Evolutionary conservation across 2,888 invertebrate species (phyloP).

Genomic region (Sinodicranocentrus sp.): DNA sequence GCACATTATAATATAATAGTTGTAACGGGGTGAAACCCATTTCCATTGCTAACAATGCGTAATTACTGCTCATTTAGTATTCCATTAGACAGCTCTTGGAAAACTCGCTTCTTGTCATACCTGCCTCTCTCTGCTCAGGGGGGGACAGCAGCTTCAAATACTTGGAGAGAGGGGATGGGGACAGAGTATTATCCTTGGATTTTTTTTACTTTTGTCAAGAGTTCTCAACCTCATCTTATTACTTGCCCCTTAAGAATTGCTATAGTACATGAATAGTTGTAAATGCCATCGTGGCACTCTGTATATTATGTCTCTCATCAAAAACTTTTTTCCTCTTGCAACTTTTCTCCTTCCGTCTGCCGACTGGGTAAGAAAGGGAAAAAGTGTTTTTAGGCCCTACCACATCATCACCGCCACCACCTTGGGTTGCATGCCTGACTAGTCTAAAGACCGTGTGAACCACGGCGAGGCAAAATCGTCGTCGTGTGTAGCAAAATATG

Average conservation of each 20-base stretch:
- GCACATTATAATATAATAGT: slow-evolving; percentile 14
- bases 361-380: neutral
- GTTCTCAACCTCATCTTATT: neutral
- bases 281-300: neutral
- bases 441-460: slow-evolving; percentile 28
- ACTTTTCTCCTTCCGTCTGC: neutral
- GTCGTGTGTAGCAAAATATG: too few relatives aligned
- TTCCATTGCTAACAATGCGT: slow-evolving; percentile 52
- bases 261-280: neutral
- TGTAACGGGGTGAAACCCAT: slow-evolving; percentile 31
- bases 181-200: too few relatives aligned
- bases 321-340: slow-evolving; percentile 11
- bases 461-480: neutral
- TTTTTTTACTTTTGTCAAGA: neutral
- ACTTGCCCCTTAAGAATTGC: neutral
- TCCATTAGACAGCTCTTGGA: slow-evolving; percentile 52
- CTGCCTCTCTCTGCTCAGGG: slow-evolving; percentile 24
- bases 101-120: neutral
- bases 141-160: neutral
- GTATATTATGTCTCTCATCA: too few relatives aligned
- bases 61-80: slow-evolving; percentile 69
- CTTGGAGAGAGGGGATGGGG: too few relatives aligned
- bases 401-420: slow-evolving; percentile 2
- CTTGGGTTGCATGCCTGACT: slow-evolving; percentile 19
- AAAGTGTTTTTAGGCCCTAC: neutral